A percentile compares a stretch with the other conserved stretches of the same genome.
Evolutionary conservation across 2,797 vertebrate genomes (phyloP).

Genomic region (Pelochelys cantorii): DNA sequence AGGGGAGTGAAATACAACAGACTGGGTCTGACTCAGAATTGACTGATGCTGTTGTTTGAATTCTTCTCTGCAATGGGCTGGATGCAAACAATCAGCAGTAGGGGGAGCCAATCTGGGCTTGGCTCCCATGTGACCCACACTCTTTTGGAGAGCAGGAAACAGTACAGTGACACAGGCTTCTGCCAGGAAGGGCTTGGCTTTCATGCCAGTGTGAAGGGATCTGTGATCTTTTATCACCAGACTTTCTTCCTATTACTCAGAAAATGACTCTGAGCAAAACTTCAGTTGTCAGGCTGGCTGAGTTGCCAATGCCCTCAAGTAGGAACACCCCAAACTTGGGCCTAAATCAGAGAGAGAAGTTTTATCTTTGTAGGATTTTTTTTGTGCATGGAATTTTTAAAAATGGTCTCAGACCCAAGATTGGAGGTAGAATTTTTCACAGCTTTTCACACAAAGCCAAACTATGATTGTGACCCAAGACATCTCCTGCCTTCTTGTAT

Average conservation of each 20-base stretch:
- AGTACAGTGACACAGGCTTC: background rate
- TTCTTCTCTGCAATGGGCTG: background rate
- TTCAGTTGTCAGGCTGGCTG: background rate
- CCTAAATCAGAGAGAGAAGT: background rate
- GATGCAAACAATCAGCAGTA: background rate
- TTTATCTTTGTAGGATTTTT: background rate
- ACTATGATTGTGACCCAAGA: background rate
- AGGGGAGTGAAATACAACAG: background rate
- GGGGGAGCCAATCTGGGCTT: rapidly evolving
- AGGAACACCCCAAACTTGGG: background rate
- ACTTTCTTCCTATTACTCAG: background rate
- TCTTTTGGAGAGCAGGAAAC: rapidly evolving
- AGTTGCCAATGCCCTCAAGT: background rate
- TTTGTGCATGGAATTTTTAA: background rate
- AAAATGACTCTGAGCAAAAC: background rate
- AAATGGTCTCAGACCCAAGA: background rate
- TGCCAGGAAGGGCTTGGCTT: background rate
- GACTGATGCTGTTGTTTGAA: background rate
- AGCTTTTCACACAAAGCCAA: background rate
- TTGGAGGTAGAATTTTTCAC: background rate
- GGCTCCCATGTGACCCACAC: too few relatives aligned
- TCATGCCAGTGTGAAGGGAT: background rate
- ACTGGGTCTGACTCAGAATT: background rate
- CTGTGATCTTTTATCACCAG: background rate
- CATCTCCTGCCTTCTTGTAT: background rate